Percentiles rank a stretch among this genome's conserved stretches.
Evolutionary conservation across 2,797 vertebrate species (phyloP).

Genomic region (Melanotaenia parkinsoni): DNA sequence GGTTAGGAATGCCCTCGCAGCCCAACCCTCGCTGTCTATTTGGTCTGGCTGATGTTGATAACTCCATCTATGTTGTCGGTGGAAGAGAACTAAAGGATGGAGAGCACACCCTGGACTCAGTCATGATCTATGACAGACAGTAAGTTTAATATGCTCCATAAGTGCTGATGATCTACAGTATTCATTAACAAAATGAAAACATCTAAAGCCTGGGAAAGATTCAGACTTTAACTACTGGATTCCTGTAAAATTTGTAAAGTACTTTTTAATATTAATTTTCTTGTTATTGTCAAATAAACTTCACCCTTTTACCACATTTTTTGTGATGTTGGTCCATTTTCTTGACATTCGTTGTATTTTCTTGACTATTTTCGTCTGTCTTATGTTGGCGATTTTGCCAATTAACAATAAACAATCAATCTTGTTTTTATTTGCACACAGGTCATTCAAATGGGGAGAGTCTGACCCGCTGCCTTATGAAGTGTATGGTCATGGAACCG

Average conservation of each 20-base stretch:
- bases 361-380: too few relatives aligned
- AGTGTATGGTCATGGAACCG: constrained; percentile 90
- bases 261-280: too few relatives aligned
- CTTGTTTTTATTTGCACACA: constrained; percentile 50
- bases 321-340: too few relatives aligned
- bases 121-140: constrained; percentile 97
- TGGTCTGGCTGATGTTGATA: constrained; percentile 91
- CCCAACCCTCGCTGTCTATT: constrained; percentile 95
- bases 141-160: constrained; percentile 73
- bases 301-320: neutral
- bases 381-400: neutral
- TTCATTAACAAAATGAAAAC: neutral
- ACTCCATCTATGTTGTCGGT: constrained; percentile 94
- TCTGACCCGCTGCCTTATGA: constrained; percentile 91
- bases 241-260: too few relatives aligned
- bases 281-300: neutral
- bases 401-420: neutral
- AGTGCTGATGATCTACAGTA: too few relatives aligned
- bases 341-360: too few relatives aligned
- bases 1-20: constrained; percentile 96
- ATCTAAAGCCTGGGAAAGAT: neutral
- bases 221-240: too few relatives aligned
- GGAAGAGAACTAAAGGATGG: constrained; percentile 95
- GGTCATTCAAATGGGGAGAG: constrained; percentile 99
- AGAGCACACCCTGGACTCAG: constrained; percentile 92